These are phyloP conservation scores for Neoniphon sammara DNA, from an alignment of 2,797 vertebrate species.

Conservation along the genomic window DNA sequence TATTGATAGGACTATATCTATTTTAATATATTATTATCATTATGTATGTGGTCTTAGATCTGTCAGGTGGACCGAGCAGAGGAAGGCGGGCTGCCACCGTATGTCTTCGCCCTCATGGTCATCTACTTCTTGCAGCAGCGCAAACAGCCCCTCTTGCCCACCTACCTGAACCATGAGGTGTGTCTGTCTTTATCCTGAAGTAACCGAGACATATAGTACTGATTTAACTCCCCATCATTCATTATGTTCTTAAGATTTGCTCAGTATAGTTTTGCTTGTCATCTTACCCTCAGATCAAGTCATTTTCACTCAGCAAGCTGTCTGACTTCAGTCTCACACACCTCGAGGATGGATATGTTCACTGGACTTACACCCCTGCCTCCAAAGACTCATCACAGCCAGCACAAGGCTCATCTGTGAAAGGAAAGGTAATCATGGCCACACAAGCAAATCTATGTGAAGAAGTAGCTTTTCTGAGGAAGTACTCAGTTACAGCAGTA, in stretches of 20 bases:
- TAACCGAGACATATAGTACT: not conserved
- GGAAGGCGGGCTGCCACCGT: conserved; percentile 92
- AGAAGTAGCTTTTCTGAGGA: not conserved
- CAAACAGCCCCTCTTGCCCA: conserved; percentile 88
- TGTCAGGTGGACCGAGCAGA: conserved; percentile 90
- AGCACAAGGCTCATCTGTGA: conserved; percentile 72
- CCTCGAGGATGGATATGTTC: conserved; percentile 79
- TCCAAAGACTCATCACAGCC: conserved; percentile 69
- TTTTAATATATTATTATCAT: not conserved
- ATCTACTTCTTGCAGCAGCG: conserved; percentile 95
- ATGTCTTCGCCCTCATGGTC: conserved; percentile 91
- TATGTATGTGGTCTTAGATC: conserved; percentile 79
- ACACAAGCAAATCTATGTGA: too few relatives aligned
- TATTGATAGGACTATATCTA: not conserved
- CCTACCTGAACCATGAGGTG: conserved; percentile 91
- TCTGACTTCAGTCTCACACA: conserved; percentile 85
- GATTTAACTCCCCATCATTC: not conserved
- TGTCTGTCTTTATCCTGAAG: not conserved
- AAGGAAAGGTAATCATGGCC: conserved; percentile 85
- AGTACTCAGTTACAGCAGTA: too few relatives aligned
- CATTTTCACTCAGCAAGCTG: conserved; percentile 87
- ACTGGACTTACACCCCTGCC: conserved; percentile 84
- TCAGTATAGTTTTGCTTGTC: conserved; percentile 13
- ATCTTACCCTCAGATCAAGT: conserved; percentile 82
- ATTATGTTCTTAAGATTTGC: too few relatives aligned